phyloP scores from a whole-genome alignment of 1,140 invertebrate genomes.

The Drosophila punjabiensis region DNA sequence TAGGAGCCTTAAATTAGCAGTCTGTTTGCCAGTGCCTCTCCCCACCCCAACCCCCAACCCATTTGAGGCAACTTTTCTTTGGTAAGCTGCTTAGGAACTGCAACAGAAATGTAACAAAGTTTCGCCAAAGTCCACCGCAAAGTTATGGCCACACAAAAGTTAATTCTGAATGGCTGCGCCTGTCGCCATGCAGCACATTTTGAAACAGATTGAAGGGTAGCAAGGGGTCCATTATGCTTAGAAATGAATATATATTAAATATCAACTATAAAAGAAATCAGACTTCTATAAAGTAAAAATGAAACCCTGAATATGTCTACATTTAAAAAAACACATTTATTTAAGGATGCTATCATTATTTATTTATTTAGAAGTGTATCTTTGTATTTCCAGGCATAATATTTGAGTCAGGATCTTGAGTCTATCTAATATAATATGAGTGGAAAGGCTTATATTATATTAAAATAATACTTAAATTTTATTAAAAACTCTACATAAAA shows the following conservation, averaged over 20 bases:
- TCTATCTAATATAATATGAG: too few relatives aligned
- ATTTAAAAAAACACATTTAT: too few relatives aligned
- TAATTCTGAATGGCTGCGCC: conserved; percentile 51
- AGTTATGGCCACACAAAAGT: conserved; percentile 67
- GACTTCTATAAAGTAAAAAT: background rate
- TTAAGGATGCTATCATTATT: too few relatives aligned
- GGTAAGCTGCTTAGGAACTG: conserved; percentile 58
- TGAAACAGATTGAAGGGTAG: conserved; percentile 21
- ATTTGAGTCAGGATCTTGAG: too few relatives aligned
- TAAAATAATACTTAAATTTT: too few relatives aligned
- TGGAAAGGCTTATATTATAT: too few relatives aligned
- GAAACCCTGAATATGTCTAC: too few relatives aligned
- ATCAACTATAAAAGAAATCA: background rate
- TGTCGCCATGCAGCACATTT: conserved; percentile 55
- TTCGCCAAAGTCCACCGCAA: conserved; percentile 60
- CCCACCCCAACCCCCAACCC: background rate
- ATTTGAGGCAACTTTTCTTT: conserved; percentile 32
- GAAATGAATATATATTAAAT: background rate
- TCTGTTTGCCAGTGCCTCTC: conserved; percentile 28
- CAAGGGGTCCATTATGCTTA: conserved; percentile 1
- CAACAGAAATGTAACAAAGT: conserved; percentile 67
- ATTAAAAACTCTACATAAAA: background rate
- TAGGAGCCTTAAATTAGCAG: conserved; percentile 54
- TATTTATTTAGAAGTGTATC: too few relatives aligned
- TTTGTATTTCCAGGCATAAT: too few relatives aligned